phyloP scores from a whole-genome alignment of 2,888 invertebrate genomes.

The Drosophila atripex region DNA sequence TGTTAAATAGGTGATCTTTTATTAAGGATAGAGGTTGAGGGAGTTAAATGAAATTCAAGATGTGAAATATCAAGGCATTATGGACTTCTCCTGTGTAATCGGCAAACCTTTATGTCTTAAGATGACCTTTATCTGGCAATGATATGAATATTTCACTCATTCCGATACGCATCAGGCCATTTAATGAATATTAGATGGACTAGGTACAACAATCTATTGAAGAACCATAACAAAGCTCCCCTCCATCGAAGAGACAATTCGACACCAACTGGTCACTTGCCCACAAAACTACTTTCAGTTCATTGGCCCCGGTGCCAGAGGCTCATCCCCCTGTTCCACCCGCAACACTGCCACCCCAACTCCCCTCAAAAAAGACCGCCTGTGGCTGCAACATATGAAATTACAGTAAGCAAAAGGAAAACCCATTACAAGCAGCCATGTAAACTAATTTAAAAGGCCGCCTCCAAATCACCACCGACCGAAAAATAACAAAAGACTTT shows the following conservation, averaged over 20 bases:
- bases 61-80: too few relatives aligned
- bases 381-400: slow-evolving; percentile 70
- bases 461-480: slow-evolving; percentile 74
- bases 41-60: neutral
- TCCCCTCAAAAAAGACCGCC: slow-evolving; percentile 44
- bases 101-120: neutral
- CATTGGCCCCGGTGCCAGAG: slow-evolving; percentile 44
- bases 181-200: slow-evolving; percentile 14
- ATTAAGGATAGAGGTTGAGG: neutral
- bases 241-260: slow-evolving; percentile 2
- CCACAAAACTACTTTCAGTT: slow-evolving; percentile 65
- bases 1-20: neutral
- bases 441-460: slow-evolving; percentile 78
- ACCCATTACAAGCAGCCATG: slow-evolving; percentile 77
- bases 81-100: neutral
- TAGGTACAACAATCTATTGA: slow-evolving; percentile 16
- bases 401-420: slow-evolving; percentile 46
- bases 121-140: neutral
- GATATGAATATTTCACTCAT: slow-evolving; percentile 1
- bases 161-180: slow-evolving; percentile 9
- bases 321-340: slow-evolving; percentile 7
- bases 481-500: slow-evolving; percentile 58
- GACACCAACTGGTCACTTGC: slow-evolving; percentile 39
- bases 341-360: neutral
- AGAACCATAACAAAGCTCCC: neutral